Evolutionary conservation across 2,113 vertebrate species (phyloP).

Genomic region (Camelus dromedarius): DNA sequence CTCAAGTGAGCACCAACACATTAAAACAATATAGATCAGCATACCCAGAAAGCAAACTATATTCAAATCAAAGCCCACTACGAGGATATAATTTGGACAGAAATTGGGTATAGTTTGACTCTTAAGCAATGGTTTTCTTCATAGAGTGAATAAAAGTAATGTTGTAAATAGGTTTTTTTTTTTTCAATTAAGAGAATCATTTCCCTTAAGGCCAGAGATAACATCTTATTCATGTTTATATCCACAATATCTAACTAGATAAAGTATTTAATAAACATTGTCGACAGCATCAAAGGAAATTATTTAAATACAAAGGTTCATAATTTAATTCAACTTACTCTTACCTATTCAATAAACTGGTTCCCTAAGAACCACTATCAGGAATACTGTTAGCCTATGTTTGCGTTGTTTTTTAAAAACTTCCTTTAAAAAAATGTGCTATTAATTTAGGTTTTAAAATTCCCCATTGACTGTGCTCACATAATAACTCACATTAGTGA

Average conservation of each 20-base stretch:
- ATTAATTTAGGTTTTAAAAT: constrained; percentile 49
- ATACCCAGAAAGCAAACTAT: constrained; percentile 15
- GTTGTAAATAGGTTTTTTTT: background rate
- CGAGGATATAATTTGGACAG: background rate
- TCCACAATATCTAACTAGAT: background rate
- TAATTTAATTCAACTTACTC: constrained; percentile 42
- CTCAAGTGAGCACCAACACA: background rate
- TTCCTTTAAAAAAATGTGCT: constrained; percentile 29
- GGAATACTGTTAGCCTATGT: background rate
- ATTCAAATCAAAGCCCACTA: background rate
- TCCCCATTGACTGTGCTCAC: background rate
- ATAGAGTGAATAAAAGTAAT: background rate
- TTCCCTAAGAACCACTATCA: background rate
- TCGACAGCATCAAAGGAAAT: background rate
- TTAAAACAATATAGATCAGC: background rate
- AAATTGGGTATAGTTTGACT: background rate
- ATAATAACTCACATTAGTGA: background rate
- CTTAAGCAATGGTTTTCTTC: constrained; percentile 13
- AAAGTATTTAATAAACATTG: background rate
- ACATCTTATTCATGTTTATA: background rate
- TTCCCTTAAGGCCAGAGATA: background rate
- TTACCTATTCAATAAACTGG: background rate
- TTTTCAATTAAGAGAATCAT: constrained; percentile 32
- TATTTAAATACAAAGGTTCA: constrained; percentile 5
- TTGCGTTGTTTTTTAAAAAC: background rate